Conservation (phyloP, 2,888 invertebrate genomes). For the Melikaiella ostensackeni region DNA sequence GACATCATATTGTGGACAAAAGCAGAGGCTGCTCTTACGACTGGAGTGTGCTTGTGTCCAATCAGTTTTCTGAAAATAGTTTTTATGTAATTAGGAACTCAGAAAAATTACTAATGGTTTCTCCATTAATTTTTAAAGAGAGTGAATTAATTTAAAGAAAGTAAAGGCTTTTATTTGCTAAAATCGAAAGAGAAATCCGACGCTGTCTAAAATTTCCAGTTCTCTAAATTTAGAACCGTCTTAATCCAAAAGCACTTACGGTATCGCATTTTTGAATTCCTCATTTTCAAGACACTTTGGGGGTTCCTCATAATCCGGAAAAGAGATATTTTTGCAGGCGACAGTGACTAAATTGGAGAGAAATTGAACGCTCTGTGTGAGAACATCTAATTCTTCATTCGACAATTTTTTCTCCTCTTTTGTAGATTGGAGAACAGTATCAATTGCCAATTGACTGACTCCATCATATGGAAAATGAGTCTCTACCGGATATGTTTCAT, state of each 20-base stretch:
- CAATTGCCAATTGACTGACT: slow-evolving; percentile 60
- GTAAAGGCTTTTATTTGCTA: too few relatives aligned
- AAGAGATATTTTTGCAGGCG: slow-evolving; percentile 55
- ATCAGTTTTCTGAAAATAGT: slow-evolving; percentile 59
- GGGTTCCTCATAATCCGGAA: slow-evolving; percentile 47
- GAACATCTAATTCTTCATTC: slow-evolving; percentile 59
- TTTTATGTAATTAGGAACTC: neutral
- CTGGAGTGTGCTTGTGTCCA: slow-evolving; percentile 51
- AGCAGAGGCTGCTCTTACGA: slow-evolving; percentile 65
- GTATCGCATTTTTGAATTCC: slow-evolving; percentile 61
- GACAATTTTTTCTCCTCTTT: slow-evolving; percentile 41
- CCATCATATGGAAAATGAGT: slow-evolving; percentile 68
- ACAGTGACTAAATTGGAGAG: slow-evolving; percentile 69
- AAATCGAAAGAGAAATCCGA: too few relatives aligned
- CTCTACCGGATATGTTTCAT: slow-evolving; percentile 53
- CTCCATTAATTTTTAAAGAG: too few relatives aligned
- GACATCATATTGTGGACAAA: slow-evolving; percentile 66
- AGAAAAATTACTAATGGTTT: too few relatives aligned
- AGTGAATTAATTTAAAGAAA: too few relatives aligned
- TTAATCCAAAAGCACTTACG: slow-evolving; percentile 58
- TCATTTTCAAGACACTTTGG: slow-evolving; percentile 55
- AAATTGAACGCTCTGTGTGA: slow-evolving; percentile 68
- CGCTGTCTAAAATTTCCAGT: neutral
- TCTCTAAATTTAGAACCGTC: neutral
- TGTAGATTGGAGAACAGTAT: slow-evolving; percentile 55